Percentiles rank a stretch among this genome's conserved stretches.
Evolutionary conservation across 2,797 vertebrate genomes (phyloP).

Genomic region (Pipistrellus pipistrellus): DNA sequence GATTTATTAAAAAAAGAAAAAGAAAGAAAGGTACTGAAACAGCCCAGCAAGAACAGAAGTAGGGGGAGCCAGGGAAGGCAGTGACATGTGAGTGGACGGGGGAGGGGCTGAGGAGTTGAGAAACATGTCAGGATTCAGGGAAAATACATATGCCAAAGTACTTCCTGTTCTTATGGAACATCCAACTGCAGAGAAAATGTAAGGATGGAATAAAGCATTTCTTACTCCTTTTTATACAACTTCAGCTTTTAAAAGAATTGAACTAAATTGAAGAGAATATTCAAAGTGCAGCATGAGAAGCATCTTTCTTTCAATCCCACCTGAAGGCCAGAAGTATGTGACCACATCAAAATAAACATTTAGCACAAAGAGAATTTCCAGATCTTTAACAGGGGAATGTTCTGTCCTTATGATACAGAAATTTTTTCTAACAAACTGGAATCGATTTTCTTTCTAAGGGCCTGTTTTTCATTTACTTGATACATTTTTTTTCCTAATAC

Average conservation of each 20-base stretch:
- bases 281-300: background rate
- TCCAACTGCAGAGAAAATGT: background rate
- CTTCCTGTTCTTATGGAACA: background rate
- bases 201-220: background rate
- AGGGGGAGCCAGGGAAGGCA: background rate
- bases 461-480: background rate
- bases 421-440: conserved; percentile 48
- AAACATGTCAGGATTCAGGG: background rate
- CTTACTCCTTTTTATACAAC: background rate
- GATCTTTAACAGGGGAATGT: background rate
- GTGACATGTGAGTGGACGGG: background rate
- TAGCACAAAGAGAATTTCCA: conserved; percentile 32
- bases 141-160: background rate
- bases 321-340: background rate
- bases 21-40: background rate
- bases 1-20: no score
- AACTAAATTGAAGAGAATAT: conserved; percentile 60
- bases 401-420: conserved; percentile 12
- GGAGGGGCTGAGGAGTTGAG: background rate
- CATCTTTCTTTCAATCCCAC: background rate
- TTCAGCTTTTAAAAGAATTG: conserved; percentile 22
- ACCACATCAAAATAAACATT: conserved; percentile 10
- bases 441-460: background rate
- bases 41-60: background rate
- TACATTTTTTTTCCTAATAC: background rate